Conservation (phyloP, 2,797 vertebrate genomes). For the Enteromius treurensis region DNA sequence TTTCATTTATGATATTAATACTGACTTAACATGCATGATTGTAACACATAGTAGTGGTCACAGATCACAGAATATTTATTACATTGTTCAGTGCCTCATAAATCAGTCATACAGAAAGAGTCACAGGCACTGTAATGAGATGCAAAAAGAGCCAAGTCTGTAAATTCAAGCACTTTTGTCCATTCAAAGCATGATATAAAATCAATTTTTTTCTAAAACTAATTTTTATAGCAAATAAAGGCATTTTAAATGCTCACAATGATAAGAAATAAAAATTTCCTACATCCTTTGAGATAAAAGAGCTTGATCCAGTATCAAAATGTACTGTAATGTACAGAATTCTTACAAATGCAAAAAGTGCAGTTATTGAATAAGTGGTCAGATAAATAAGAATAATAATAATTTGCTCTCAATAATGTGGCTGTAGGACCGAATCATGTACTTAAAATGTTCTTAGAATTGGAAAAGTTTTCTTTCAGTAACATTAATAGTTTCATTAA, state of each 20-base stretch:
- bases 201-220: background rate
- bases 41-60: background rate
- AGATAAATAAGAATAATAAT: background rate
- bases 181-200: background rate
- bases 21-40: background rate
- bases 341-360: background rate
- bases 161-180: background rate
- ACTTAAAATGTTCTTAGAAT: background rate
- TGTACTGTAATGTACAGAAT: background rate
- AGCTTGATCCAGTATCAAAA: background rate
- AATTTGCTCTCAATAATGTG: background rate
- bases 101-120: background rate
- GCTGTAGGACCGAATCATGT: background rate
- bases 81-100: background rate
- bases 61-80: background rate
- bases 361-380: background rate
- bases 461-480: background rate
- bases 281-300: slow-evolving; percentile 3
- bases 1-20: slow-evolving; percentile 34
- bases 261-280: background rate
- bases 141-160: background rate
- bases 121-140: background rate
- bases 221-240: background rate
- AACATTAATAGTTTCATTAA: background rate
- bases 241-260: background rate